Base-by-base conservation (phyloP, 2,888 invertebrate species). In the Xestia rhomboidea region DNA sequence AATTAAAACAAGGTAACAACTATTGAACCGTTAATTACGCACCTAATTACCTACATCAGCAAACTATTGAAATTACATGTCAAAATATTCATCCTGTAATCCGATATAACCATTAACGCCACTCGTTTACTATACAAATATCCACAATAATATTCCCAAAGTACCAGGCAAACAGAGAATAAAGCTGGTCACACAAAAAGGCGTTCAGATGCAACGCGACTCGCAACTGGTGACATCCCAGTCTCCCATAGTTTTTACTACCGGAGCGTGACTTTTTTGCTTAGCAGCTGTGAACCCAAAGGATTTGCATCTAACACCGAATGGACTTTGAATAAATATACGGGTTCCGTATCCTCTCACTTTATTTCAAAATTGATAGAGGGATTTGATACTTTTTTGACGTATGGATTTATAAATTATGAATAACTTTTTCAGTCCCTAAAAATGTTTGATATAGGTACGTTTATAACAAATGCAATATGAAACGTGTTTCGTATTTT, bases 251-350 rank as follows among this genome's bases (percentile, higher is more conserved):
- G 91, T 93, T 92, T 94, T 93, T 94, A 93, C 89, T 90, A 89
- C 80, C 89, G 89, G 82, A 86, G 90, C 93, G 93, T 93, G 93
- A 92, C 92, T 91, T 92, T 92, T 92, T 92, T 91, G 88, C 91
- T 91, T 90, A 91, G 89, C 89, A 92, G 89, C 87, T 87, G 85
- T 84, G 72, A 72, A 79, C 76, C 82, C 67, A 62, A 51, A 77
- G 83, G 83, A 93, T 92, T 92, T 93, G 90, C 92, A 92, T 92
- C 90, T 89, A 89, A 89, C 89, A 84, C 88, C 71, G 76, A 84
- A 81, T 79, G 73, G 79, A 79, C 83, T 84, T 79, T 81, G 84
- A 90, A 90, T 90, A 92, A 90, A 92, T 92, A 92, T 90, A 81
- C 81, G 38, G 46, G 77, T 85, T 82, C 83, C 84, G 81, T 89